Evolutionary conservation across 2,888 invertebrate species (phyloP).

Genomic region (Chrysolina americana): DNA sequence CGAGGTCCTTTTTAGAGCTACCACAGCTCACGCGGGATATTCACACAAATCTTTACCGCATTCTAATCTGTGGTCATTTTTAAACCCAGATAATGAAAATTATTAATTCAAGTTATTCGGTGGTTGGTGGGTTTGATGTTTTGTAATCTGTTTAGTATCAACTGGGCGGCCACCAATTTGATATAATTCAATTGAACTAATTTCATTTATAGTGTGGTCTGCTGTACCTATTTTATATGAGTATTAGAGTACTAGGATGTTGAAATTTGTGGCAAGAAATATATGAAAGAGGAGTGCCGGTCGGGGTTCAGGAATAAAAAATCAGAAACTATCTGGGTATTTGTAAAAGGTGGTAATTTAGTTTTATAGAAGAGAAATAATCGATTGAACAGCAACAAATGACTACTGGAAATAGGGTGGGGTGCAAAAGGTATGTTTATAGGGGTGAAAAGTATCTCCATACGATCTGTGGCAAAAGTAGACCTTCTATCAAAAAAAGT

Average conservation of each 20-base stretch:
- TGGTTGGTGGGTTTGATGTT: conserved; percentile 32
- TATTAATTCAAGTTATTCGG: conserved; percentile 55
- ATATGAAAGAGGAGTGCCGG: too few species aligned
- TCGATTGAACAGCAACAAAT: too few species aligned
- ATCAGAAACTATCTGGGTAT: too few species aligned
- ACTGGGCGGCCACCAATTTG: conserved; percentile 39
- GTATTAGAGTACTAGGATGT: neutral
- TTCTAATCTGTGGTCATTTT: conserved; percentile 54
- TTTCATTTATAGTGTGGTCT: conserved; percentile 35
- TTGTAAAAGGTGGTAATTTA: too few species aligned
- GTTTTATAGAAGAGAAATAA: too few species aligned
- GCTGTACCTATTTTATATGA: conserved; percentile 3
- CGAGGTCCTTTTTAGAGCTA: conserved; percentile 49
- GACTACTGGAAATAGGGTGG: too few species aligned
- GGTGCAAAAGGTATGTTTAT: too few species aligned
- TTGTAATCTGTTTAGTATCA: conserved; percentile 41
- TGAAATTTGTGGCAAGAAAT: neutral
- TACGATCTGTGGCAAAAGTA: too few species aligned
- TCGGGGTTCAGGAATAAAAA: too few species aligned
- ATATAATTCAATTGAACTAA: conserved; percentile 38
- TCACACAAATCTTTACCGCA: conserved; percentile 41
- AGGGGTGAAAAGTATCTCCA: too few species aligned
- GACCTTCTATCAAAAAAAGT: too few species aligned
- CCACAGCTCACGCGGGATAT: conserved; percentile 47
- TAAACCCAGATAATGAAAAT: conserved; percentile 53